These are phyloP conservation scores for Calliscelio sp. DNA, from an alignment of 2,888 invertebrate genomes.

Conservation along the genomic window DNA sequence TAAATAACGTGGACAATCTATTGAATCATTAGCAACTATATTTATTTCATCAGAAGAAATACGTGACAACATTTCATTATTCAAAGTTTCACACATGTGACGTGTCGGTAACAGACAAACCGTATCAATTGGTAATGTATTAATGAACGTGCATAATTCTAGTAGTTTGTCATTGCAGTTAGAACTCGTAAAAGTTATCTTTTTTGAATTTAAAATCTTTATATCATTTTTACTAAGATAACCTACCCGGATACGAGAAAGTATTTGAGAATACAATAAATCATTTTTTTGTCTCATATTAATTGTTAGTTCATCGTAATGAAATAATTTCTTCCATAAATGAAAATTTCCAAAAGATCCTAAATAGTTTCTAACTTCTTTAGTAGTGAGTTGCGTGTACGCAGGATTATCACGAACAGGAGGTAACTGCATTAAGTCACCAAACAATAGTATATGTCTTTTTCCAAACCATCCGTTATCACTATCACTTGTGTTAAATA, in stretches of 20 bases:
- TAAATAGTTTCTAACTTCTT: neutral
- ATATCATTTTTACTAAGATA: no score
- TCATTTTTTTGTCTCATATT: slow-evolving; percentile 1
- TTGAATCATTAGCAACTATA: slow-evolving; percentile 55
- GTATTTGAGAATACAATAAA: slow-evolving; percentile 37
- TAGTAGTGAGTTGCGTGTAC: neutral
- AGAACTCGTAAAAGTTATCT: no score
- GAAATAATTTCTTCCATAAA: slow-evolving; percentile 77
- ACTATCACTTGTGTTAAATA: neutral
- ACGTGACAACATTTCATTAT: slow-evolving; percentile 14
- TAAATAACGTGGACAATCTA: slow-evolving; percentile 66
- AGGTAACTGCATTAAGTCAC: neutral
- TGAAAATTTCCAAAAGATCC: no score
- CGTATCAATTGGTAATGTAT: slow-evolving; percentile 47
- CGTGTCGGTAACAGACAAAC: slow-evolving; percentile 76
- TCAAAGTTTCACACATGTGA: slow-evolving; percentile 69
- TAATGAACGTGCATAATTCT: neutral
- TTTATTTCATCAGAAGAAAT: slow-evolving; percentile 12
- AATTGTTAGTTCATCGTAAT: slow-evolving; percentile 74
- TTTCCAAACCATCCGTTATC: neutral
- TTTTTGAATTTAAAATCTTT: no score
- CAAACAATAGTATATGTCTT: neutral
- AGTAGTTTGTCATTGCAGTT: no score
- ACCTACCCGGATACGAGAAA: slow-evolving; percentile 60
- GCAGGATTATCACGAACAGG: neutral